Conservation (phyloP, 2,113 vertebrate species). For the Globicephala melas region DNA sequence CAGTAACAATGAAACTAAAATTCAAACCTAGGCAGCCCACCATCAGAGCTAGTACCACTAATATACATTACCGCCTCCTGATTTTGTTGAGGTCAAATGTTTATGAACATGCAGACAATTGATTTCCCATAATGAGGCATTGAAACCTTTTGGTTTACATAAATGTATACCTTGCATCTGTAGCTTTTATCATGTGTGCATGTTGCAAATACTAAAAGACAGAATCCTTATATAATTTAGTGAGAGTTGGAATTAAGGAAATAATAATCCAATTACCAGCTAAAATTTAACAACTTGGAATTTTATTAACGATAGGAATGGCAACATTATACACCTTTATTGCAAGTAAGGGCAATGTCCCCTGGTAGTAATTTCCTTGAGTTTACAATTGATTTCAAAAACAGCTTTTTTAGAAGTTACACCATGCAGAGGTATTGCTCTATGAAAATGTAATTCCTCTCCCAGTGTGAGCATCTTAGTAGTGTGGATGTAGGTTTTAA, state of each 20-base stretch:
- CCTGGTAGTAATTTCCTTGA: neutral
- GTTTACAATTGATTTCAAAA: constrained; percentile 11
- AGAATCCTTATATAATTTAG: neutral
- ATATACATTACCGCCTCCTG: neutral
- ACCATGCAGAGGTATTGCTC: neutral
- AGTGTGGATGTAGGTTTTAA: neutral
- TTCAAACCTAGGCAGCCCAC: neutral
- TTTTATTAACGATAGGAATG: neutral
- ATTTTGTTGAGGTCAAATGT: neutral
- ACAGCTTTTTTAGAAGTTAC: neutral
- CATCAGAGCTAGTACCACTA: neutral
- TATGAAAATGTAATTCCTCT: neutral
- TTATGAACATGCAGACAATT: neutral
- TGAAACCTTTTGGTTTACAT: neutral
- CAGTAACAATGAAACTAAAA: constrained; percentile 7
- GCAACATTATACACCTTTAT: neutral
- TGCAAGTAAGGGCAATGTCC: neutral
- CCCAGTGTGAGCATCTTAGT: neutral
- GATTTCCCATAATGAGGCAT: neutral
- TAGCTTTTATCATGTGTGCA: neutral
- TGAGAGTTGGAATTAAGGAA: neutral
- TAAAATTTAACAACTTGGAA: neutral
- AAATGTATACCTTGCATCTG: neutral
- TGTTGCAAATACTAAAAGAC: neutral
- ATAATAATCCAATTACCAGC: neutral